Evolutionary conservation across 2,888 invertebrate genomes (phyloP).

Genomic region (Thalpophila matura): DNA sequence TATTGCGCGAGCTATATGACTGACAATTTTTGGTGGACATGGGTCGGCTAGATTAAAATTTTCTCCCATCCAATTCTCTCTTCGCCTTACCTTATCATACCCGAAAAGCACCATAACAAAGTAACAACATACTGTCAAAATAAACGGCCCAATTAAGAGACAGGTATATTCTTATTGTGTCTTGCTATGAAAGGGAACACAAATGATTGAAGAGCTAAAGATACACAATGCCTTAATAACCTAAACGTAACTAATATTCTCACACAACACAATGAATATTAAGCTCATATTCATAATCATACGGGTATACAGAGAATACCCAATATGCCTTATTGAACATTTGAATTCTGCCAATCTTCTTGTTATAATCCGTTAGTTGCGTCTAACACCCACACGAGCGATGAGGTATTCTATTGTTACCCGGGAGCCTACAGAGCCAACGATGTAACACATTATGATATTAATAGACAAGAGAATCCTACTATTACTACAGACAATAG

Average conservation of each 20-base stretch:
- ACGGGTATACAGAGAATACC: background rate
- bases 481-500: slow-evolving; percentile 35
- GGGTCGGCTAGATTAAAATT: no score
- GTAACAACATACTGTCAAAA: no score
- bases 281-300: background rate
- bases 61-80: no score
- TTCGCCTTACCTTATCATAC: no score
- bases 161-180: no score
- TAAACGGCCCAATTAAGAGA: background rate
- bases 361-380: slow-evolving; percentile 19
- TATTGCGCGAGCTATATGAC: no score
- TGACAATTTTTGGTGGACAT: no score
- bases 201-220: background rate
- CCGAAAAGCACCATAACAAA: no score
- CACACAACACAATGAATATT: background rate
- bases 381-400: slow-evolving; percentile 1
- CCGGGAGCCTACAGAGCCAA: background rate
- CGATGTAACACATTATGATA: slow-evolving; percentile 38
- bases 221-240: background rate
- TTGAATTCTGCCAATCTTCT: slow-evolving; percentile 24
- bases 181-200: background rate
- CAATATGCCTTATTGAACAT: slow-evolving; percentile 1
- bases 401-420: slow-evolving; percentile 42
- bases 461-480: slow-evolving; percentile 38
- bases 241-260: background rate